Conservation (phyloP, 2,888 invertebrate genomes). For the Noctua fimbriata region DNA sequence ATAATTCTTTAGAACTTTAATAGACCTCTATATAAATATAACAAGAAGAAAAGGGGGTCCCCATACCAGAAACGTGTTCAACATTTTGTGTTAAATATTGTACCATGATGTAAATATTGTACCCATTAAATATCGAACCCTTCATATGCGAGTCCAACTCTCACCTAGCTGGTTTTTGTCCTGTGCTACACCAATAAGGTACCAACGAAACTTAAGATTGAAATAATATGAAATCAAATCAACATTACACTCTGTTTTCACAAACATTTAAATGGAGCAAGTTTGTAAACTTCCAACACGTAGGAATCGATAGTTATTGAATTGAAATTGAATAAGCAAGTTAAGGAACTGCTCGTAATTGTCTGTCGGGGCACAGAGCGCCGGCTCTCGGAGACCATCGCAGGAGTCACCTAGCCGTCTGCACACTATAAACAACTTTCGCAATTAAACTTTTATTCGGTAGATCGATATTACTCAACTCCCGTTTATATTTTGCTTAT, state of each 20-base stretch:
- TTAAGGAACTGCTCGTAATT: conserved; percentile 74
- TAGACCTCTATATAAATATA: background rate
- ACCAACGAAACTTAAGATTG: background rate
- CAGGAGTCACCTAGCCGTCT: conserved; percentile 78
- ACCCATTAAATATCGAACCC: background rate
- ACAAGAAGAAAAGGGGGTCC: background rate
- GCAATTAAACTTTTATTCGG: conserved; percentile 88
- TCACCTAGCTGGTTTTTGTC: background rate
- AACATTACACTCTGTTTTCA: conserved; percentile 27
- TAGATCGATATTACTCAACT: conserved; percentile 81
- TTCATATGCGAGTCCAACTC: background rate
- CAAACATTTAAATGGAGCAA: conserved; percentile 45
- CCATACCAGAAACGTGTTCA: background rate
- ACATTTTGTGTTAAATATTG: background rate
- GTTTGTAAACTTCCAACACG: conserved; percentile 45
- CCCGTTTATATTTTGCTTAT: conserved; percentile 81
- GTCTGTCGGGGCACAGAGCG: conserved; percentile 67
- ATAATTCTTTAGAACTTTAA: background rate
- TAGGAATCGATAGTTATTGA: conserved; percentile 64
- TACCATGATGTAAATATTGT: no score
- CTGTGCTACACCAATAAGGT: background rate
- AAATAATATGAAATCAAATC: conserved; percentile 7
- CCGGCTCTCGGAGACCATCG: conserved; percentile 65
- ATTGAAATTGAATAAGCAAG: conserved; percentile 71
- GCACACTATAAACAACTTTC: conserved; percentile 86